These are phyloP conservation scores for Perdita meconis DNA, from an alignment of 2,888 invertebrate species.

Conservation along the genomic window DNA sequence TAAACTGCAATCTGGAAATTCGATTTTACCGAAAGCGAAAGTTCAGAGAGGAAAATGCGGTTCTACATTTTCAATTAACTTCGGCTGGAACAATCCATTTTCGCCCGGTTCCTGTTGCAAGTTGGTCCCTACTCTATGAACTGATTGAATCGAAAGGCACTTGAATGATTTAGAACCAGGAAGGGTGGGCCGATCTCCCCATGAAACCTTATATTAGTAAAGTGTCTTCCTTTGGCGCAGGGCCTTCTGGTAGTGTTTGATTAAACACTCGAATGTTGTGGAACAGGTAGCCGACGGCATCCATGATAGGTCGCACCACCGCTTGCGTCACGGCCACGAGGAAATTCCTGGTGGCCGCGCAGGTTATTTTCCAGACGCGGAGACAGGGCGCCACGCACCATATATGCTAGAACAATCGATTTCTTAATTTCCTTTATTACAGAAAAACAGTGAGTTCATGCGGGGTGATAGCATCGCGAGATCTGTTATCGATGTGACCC, in stretches of 20 bases:
- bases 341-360: conserved; percentile 87
- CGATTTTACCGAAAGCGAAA: too few relatives aligned
- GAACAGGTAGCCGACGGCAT: conserved; percentile 87
- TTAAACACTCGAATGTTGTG: conserved; percentile 87
- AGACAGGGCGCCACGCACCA: conserved; percentile 90
- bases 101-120: too few relatives aligned
- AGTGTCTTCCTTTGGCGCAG: conserved; percentile 82
- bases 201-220: conserved; percentile 66
- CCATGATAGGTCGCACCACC: conserved; percentile 87
- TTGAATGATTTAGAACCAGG: conserved; percentile 4
- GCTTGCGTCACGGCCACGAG: conserved; percentile 87
- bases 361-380: conserved; percentile 88
- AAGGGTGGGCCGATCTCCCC: background rate
- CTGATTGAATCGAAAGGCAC: conserved; percentile 19
- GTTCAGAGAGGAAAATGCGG: too few relatives aligned
- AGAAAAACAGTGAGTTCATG: too few relatives aligned
- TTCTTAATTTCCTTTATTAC: background rate
- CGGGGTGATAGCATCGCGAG: background rate
- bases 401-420: conserved; percentile 87
- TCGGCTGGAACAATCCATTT: too few relatives aligned
- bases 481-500: too few relatives aligned
- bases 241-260: conserved; percentile 85
- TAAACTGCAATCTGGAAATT: too few relatives aligned
- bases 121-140: too few relatives aligned
- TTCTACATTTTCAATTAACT: too few relatives aligned